Base-by-base conservation (phyloP, 1,140 invertebrate genomes). In the Goniozus legneri region DNA sequence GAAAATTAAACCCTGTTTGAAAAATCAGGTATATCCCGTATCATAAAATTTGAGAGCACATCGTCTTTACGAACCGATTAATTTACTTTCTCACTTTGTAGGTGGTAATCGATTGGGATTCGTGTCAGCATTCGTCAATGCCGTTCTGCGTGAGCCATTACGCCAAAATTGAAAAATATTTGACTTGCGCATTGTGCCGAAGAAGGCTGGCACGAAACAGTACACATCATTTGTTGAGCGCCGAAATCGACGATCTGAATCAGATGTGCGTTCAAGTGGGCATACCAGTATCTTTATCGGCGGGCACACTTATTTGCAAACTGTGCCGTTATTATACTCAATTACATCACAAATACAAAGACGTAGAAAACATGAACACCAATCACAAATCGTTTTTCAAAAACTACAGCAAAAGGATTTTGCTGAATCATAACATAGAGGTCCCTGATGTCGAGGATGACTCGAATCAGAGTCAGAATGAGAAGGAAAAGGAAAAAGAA, bases 291-390 rank as follows among this genome's bases (percentile, higher is more conserved):
- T 72, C 77, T 21, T 53, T 86, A 30, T 65, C 71, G 22, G 65
- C 70, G 15, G 74, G 77, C 15, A 66, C 68, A 35, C 64, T 88
- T 52, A 80, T 90, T 8, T 91, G 89, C 69, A 91, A 90, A 70
- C 66, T 87, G 3, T 91, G 89, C 57, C 82, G 85, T 47, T 86
- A 87, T 60, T 91, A 86, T 67, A 84, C 83, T 41, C 80, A 84
- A 35, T 61, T 89, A 15, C 74, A 87, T 20, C 73, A 88, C 44
- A 86, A 88, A 42, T 72, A 74, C 47, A 71, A 64, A 35, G 67
- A 77, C 20, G 47, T 63, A 4, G 77, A 82, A 34, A 78, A 77
- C 18, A 73, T 79, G 68, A 69, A 58, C 21, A 47, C 58, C 15
- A 79, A 79, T 50, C 81, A 82, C 42, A 74, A 76, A 12, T 77